Percentiles rank a stretch among this genome's conserved stretches.
Evolutionary conservation across 2,888 invertebrate genomes (phyloP).

Genomic region (Scelioninae gen. 2): DNA sequence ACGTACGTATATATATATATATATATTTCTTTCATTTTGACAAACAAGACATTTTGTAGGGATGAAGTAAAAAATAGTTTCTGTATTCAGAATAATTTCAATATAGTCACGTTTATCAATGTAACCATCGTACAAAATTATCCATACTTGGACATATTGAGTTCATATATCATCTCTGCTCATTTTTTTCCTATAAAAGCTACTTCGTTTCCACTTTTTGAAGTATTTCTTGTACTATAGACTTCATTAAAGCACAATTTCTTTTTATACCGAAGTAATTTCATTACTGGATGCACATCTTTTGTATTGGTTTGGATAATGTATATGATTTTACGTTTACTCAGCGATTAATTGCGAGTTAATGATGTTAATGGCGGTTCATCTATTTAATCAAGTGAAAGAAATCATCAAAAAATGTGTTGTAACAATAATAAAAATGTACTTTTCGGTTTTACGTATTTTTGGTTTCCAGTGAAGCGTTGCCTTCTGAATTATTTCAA

Average conservation of each 20-base stretch:
- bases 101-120: slow-evolving; percentile 30
- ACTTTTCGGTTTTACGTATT: slow-evolving; percentile 17
- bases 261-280: slow-evolving; percentile 42
- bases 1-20: neutral
- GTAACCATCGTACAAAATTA: slow-evolving; percentile 25
- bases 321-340: slow-evolving; percentile 25
- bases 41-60: slow-evolving; percentile 1
- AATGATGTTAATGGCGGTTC: slow-evolving; percentile 11
- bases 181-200: slow-evolving; percentile 42
- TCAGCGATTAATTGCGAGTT: slow-evolving; percentile 26
- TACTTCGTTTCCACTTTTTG: slow-evolving; percentile 40
- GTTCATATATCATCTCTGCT: slow-evolving; percentile 23
- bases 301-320: slow-evolving; percentile 30
- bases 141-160: slow-evolving; percentile 24
- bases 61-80: slow-evolving; percentile 33
- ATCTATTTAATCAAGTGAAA: slow-evolving; percentile 11
- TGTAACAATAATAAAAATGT: slow-evolving; percentile 14
- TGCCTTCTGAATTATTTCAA: slow-evolving; percentile 30
- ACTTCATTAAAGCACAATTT: slow-evolving; percentile 36
- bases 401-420: slow-evolving; percentile 21
- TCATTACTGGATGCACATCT: slow-evolving; percentile 25
- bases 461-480: slow-evolving; percentile 15
- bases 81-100: neutral
- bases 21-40: neutral
- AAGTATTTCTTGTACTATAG: slow-evolving; percentile 36